A percentile compares a stretch with the other conserved stretches of the same genome.
phyloP scores from a whole-genome alignment of 1,140 invertebrate species.

The Frieseomelitta varia region DNA sequence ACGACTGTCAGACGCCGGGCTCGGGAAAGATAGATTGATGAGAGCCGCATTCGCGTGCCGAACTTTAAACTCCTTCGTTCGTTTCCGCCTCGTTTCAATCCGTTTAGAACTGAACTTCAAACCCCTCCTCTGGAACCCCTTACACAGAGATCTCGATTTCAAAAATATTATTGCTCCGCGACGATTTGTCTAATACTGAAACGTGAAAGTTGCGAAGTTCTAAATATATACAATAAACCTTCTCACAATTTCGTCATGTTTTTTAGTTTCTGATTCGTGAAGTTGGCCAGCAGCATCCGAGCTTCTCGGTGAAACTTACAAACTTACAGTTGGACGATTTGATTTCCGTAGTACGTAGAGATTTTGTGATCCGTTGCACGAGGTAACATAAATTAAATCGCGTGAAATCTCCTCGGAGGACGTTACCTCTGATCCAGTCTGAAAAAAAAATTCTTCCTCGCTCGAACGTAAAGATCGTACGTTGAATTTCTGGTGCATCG shows the following conservation, averaged over 20 bases:
- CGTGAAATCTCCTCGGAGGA: no score
- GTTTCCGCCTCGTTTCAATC: conserved; percentile 66
- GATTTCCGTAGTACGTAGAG: no score
- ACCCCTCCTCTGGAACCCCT: conserved; percentile 21
- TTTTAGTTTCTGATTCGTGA: no score
- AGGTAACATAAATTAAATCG: no score
- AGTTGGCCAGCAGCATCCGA: no score
- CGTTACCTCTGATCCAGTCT: no score
- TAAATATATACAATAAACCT: no score
- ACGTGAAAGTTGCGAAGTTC: no score
- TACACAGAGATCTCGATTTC: neutral
- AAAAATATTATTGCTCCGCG: neutral
- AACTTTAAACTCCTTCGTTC: conserved; percentile 66
- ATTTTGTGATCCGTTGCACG: no score
- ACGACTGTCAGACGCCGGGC: conserved; percentile 74
- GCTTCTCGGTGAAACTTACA: no score
- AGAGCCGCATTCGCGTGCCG: conserved; percentile 75
- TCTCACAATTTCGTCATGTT: no score
- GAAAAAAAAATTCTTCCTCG: neutral
- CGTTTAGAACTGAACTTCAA: conserved; percentile 73
- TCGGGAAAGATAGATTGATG: conserved; percentile 77
- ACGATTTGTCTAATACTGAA: neutral
- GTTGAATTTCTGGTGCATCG: neutral
- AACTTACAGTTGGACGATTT: no score
- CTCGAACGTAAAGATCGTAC: neutral